Evolutionary conservation across 2,888 invertebrate species (phyloP).

Genomic region (Eupithecia subumbrata): DNA sequence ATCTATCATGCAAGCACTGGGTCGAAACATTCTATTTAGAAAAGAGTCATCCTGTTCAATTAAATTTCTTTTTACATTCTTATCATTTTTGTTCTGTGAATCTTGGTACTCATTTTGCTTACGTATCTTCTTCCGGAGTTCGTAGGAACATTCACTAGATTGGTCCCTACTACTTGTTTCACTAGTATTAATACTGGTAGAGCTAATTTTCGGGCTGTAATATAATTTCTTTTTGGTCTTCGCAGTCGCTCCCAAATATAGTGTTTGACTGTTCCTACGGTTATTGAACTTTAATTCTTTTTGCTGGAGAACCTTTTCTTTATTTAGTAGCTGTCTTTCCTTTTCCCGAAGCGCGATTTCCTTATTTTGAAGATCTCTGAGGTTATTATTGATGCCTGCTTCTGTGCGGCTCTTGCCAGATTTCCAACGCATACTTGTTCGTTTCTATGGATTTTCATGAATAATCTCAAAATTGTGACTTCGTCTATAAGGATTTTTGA

Average conservation of each 20-base stretch:
- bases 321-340: slow-evolving; percentile 1
- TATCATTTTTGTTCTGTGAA: neutral
- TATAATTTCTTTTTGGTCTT: neutral
- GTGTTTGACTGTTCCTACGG: neutral
- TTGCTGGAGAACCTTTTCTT: slow-evolving; percentile 13
- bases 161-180: slow-evolving; percentile 1
- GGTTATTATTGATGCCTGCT: neutral
- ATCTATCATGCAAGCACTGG: slow-evolving; percentile 6
- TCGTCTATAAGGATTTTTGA: neutral
- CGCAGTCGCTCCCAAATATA: neutral
- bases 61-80: neutral
- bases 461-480: neutral
- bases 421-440: slow-evolving; percentile 24
- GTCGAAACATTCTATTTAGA: neutral
- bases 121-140: neutral
- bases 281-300: slow-evolving; percentile 48
- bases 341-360: slow-evolving; percentile 36
- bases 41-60: neutral
- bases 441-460: neutral
- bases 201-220: neutral
- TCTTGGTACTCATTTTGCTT: neutral
- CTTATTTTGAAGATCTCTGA: slow-evolving; percentile 41
- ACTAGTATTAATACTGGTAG: neutral
- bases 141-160: neutral
- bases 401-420: neutral